Percentiles rank a stretch among this genome's conserved stretches.
phyloP scores from a whole-genome alignment of 2,113 vertebrate genomes.

The Marmota monax region DNA sequence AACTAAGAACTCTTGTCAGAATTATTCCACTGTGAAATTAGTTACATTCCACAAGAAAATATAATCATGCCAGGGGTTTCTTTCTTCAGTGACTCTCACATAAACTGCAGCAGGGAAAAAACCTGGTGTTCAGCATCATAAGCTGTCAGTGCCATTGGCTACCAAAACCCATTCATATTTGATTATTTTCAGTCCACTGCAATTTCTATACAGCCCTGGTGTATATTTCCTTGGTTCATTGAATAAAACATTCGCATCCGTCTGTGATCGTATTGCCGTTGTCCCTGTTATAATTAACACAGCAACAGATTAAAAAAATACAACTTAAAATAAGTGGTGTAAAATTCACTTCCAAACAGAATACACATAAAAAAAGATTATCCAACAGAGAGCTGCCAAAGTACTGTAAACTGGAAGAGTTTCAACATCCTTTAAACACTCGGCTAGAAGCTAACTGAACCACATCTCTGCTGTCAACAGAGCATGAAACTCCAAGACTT shows the following conservation, averaged over 20 bases:
- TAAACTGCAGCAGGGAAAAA: conserved; percentile 56
- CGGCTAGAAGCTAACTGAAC: conserved; percentile 55
- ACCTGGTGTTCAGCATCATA: conserved; percentile 66
- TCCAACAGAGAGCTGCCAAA: conserved; percentile 54
- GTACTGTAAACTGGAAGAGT: conserved; percentile 55
- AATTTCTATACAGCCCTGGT: conserved; percentile 68
- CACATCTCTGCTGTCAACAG: conserved; percentile 45
- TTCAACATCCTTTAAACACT: conserved; percentile 69
- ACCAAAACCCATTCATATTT: conserved; percentile 73
- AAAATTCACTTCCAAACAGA: conserved; percentile 74
- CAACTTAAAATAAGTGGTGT: conserved; percentile 73
- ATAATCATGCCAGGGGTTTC: conserved; percentile 70
- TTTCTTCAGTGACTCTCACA: conserved; percentile 78
- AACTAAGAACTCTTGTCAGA: conserved; percentile 79
- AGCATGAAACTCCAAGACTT: conserved; percentile 66
- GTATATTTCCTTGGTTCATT: conserved; percentile 74
- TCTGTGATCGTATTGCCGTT: conserved; percentile 20
- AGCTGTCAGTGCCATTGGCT: conserved; percentile 67
- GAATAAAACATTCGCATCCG: conserved; percentile 68
- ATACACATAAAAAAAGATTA: conserved; percentile 60
- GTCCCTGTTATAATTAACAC: conserved; percentile 73
- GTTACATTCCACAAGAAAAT: conserved; percentile 79
- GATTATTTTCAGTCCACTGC: conserved; percentile 72
- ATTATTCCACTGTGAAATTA: conserved; percentile 83
- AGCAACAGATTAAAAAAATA: conserved; percentile 70